Evolutionary conservation across 2,113 vertebrate species (phyloP).

Genomic region (Alethe diademata): DNA sequence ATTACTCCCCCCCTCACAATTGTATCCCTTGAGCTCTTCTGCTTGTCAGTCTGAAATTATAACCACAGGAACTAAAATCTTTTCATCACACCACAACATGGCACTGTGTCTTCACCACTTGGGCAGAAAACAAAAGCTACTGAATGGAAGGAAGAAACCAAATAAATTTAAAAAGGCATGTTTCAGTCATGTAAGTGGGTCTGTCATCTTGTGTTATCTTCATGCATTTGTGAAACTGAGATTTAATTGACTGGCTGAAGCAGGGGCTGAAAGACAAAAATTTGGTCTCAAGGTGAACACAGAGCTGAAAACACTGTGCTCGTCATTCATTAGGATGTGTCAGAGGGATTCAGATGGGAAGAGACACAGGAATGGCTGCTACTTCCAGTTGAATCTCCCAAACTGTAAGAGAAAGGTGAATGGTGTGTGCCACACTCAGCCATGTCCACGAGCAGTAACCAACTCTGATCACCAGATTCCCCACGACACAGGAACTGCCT

Average conservation of each 20-base stretch:
- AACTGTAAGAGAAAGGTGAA: background rate
- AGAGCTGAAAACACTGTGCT: background rate
- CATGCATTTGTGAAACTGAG: background rate
- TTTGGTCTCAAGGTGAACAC: background rate
- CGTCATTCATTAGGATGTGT: constrained; percentile 2
- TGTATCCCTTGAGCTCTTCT: background rate
- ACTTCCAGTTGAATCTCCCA: background rate
- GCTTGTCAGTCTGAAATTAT: background rate
- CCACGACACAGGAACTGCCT: background rate
- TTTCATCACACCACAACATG: background rate
- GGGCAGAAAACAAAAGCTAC: background rate
- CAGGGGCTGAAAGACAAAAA: background rate
- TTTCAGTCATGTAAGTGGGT: background rate
- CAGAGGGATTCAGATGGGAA: background rate
- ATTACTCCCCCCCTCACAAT: background rate
- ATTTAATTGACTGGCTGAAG: constrained; percentile 29
- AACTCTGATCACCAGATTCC: background rate
- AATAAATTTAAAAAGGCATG: background rate
- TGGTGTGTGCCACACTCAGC: accelerated
- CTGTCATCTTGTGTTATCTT: constrained; percentile 31
- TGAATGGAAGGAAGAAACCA: background rate
- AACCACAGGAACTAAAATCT: background rate
- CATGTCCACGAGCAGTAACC: background rate
- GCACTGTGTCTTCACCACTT: background rate
- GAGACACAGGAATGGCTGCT: background rate